Evolutionary conservation across 2,797 vertebrate species (phyloP).

Genomic region (Champsocephalus esox): DNA sequence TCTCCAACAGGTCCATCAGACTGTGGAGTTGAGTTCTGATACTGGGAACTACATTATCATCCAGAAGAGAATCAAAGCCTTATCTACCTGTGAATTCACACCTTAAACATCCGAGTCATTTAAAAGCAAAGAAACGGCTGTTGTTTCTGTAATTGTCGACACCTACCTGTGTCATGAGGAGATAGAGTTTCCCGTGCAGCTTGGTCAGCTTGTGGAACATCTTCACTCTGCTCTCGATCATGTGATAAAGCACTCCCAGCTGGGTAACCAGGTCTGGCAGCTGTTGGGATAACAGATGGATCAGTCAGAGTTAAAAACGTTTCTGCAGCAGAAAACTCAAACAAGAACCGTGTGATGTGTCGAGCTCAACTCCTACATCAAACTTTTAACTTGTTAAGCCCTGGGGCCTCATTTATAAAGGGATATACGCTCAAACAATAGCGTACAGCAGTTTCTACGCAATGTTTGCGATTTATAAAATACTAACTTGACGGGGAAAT

Average conservation of each 20-base stretch:
- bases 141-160: neutral
- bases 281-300: conserved; percentile 74
- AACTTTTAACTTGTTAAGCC: neutral
- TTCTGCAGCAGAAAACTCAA: conserved; percentile 15
- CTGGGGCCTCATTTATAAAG: too few relatives aligned
- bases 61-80: neutral
- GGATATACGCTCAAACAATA: too few relatives aligned
- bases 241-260: conserved; percentile 93
- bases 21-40: too few relatives aligned
- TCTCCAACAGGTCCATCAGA: too few relatives aligned
- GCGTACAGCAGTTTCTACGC: too few relatives aligned
- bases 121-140: neutral
- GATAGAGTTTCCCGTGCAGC: conserved; percentile 95
- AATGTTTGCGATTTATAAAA: too few relatives aligned
- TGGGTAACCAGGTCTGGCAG: conserved; percentile 93
- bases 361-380: neutral
- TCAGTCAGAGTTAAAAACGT: conserved; percentile 18
- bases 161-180: conserved; percentile 92
- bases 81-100: neutral
- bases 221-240: conserved; percentile 97
- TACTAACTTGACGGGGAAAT: too few relatives aligned
- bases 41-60: neutral
- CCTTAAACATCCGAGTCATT: too few relatives aligned
- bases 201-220: conserved; percentile 93
- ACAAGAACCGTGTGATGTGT: neutral